phyloP scores from a whole-genome alignment of 2,888 invertebrate species.

The Emmelina monodactyla region DNA sequence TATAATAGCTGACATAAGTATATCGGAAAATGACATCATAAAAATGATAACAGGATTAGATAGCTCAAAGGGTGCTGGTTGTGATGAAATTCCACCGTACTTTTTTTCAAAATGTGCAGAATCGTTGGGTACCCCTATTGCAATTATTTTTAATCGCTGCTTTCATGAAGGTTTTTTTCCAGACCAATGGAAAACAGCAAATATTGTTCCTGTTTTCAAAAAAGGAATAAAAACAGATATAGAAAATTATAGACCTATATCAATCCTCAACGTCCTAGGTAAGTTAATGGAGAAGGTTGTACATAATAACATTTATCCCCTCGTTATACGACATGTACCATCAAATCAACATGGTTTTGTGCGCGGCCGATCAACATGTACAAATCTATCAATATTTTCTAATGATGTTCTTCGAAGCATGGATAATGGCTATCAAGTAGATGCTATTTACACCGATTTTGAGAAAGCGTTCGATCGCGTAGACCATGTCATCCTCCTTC shows the following conservation, averaged over 20 bases:
- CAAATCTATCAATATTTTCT: neutral
- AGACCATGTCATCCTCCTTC: conserved; percentile 11
- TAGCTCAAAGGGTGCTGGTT: neutral
- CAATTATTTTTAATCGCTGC: conserved; percentile 1
- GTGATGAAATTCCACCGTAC: neutral
- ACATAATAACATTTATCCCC: conserved; percentile 1
- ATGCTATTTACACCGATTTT: conserved; percentile 19
- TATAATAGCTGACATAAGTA: too few species aligned
- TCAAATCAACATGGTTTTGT: conserved; percentile 4
- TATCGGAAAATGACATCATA: too few species aligned
- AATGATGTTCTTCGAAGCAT: neutral
- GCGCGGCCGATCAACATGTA: neutral
- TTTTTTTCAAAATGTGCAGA: neutral
- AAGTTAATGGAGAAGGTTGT: conserved; percentile 5
- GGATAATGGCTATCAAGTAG: conserved; percentile 11
- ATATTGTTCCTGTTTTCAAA: conserved; percentile 7
- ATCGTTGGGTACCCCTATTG: neutral
- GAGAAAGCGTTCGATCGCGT: conserved; percentile 18
- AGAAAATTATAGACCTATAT: conserved; percentile 8
- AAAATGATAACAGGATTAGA: too few species aligned
- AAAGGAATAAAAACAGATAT: conserved; percentile 1
- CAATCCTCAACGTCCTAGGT: conserved; percentile 4
- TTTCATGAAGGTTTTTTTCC: conserved; percentile 4
- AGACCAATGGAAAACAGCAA: conserved; percentile 4
- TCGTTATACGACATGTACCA: neutral